Base-by-base conservation (phyloP, 2,797 vertebrate species). In the Peromyscus eremicus region DNA sequence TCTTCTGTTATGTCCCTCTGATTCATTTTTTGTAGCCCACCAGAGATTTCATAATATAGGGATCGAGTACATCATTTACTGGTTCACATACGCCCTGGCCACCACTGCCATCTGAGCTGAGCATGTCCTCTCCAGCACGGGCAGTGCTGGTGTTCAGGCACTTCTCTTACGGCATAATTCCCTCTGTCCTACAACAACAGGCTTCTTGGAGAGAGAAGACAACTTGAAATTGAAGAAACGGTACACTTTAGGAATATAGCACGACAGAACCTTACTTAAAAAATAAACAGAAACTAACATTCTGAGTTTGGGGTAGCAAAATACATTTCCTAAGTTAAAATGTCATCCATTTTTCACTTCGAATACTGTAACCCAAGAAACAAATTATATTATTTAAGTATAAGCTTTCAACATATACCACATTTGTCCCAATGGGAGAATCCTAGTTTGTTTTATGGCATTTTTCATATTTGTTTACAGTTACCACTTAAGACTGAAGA, bases 281-380 rank as follows among this genome's bases (percentile, higher is more conserved):
- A 79, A 34, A 32, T 21, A 34, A 34, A 34, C 17, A 46, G 23
- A 68, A 77, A 37, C 37, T 32, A 92, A 91, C 55, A 52, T 4
- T 34, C 4, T 71, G 4, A 43, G 23, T 43, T 40, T 94, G 91
- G 46, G 23, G 25, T 37, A 66, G 11, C 40, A 60, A 87, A 73
- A 68, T n/a, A 79, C 29, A 79, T 32, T 68, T 81, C 12, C 70
- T 62, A 91, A n/a, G 49, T 40, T 83, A 64, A 86, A 77, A 77
- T 57, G 25, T 23, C 79, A 87, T 68, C 29, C 8, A 43, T 13
- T 49, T 70, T 79, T 60, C 23, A 86, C 3, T 19, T 27, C 13
- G n/a, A 85, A 86, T 14, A 77, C 55, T 85, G 66, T 86, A 90
- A 25, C 49, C 27, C 37, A 93, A 83, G 87, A 95, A 34, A 89